Conservation (phyloP, 2,797 vertebrate species). For the Schizothorax lantsangensis region DNA sequence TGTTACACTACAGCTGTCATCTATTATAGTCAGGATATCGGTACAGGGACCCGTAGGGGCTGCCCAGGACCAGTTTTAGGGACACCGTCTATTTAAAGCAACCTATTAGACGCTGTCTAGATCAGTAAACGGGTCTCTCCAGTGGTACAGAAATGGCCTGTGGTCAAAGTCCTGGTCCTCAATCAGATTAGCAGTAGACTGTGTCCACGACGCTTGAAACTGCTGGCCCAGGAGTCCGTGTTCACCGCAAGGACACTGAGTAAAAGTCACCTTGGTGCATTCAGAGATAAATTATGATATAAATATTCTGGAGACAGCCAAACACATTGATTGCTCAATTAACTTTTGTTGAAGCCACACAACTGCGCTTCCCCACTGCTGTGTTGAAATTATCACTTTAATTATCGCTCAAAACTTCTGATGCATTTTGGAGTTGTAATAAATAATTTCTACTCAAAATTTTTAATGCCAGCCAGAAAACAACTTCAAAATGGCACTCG, state of each 20-base stretch:
- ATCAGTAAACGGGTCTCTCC: constrained; percentile 34
- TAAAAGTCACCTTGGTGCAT: constrained; percentile 9
- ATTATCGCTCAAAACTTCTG: constrained; percentile 8
- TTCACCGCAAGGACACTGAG: constrained; percentile 3
- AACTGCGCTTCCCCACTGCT: not conserved
- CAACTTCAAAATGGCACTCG: not conserved
- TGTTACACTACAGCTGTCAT: constrained; percentile 17
- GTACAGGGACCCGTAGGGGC: constrained; percentile 9
- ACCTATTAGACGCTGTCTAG: constrained; percentile 38
- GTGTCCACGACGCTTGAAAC: not conserved
- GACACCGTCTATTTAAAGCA: constrained; percentile 42
- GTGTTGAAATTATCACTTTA: constrained; percentile 29
- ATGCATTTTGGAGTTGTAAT: constrained; percentile 26
- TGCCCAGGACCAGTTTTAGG: constrained; percentile 39
- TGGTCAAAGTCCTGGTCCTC: constrained; percentile 46
- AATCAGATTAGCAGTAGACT: constrained; percentile 45
- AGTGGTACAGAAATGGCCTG: constrained; percentile 42
- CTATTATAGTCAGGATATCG: constrained; percentile 9
- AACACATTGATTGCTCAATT: constrained; percentile 40
- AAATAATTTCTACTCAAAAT: not conserved
- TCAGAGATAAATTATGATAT: constrained; percentile 26
- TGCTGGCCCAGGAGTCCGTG: not conserved
- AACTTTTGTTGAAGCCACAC: constrained; percentile 21
- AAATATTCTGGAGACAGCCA: constrained; percentile 38
- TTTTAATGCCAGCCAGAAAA: not conserved